Evolutionary conservation across 1,140 invertebrate genomes (phyloP).

Genomic region (Pseudobourletiella spinata): DNA sequence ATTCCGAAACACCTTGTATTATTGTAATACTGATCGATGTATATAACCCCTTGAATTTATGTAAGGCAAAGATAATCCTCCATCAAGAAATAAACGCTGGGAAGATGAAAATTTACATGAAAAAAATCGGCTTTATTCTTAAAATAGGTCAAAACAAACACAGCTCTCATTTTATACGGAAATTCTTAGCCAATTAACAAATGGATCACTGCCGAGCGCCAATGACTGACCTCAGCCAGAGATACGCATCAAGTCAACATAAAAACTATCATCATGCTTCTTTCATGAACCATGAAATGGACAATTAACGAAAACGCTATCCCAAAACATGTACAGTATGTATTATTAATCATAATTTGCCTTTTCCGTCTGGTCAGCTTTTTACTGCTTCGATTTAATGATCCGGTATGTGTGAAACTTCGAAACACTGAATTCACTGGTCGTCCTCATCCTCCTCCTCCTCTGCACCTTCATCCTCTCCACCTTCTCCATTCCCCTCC

Average conservation of each 20-base stretch:
- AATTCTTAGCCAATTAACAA: neutral
- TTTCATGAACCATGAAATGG: neutral
- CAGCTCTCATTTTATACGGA: neutral
- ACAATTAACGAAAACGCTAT: neutral
- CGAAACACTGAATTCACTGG: neutral
- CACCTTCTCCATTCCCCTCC: constrained; percentile 6
- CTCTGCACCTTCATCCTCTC: constrained; percentile 13
- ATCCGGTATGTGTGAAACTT: neutral
- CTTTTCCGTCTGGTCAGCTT: neutral
- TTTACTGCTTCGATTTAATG: neutral
- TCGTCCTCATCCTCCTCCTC: constrained; percentile 1
- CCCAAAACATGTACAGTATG: neutral
- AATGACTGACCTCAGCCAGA: neutral
- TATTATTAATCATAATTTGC: neutral
- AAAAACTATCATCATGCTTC: neutral
- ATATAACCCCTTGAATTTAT: too few species aligned
- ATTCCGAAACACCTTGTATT: too few species aligned
- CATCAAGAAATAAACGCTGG: too few species aligned
- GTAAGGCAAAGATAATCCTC: too few species aligned
- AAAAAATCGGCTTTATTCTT: constrained; percentile 4
- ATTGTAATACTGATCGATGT: too few species aligned
- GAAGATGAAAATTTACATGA: neutral
- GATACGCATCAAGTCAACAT: neutral
- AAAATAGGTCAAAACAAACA: neutral
- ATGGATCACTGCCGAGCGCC: neutral